Base-by-base conservation (phyloP, 2,797 vertebrate species). In the Sebastes variabilis region DNA sequence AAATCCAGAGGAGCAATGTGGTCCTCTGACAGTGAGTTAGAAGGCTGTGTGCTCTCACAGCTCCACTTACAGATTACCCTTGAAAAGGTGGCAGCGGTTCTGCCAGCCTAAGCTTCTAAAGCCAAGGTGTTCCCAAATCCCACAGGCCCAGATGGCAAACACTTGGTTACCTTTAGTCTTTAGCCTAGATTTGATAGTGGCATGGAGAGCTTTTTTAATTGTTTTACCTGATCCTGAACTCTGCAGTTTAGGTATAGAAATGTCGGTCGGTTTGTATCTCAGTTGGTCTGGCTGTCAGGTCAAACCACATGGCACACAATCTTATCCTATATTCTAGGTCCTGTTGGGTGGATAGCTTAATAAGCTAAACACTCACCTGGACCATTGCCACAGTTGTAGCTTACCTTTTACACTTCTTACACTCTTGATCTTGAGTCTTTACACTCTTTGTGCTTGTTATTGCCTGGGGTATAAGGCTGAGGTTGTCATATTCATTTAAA, bases 101-200 rank as follows among this genome's bases (percentile, higher is more conserved):
- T 83, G 85, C 71, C 79, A 83, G 76, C 78, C 25, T 93, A 92
- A 93, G 91, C 90, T 86, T 56, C 76, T 86, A 59, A 90, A 59
- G 72, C 72, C 80, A 88, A 78, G 55, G 62, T 77, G 74, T 81
- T 87, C 54, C 78, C 79, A 92, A 88, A 91, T 91, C 88, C 88
- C 22, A 72, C 8, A 55, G 65, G 72, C 69, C 81, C 89, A 90
- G 86, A 90, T 93, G 90, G 89, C 80, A 84, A 76, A 73, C 70
- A 64, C 72, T 82, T 62, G 13, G 62, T 67, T 59, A 69, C 81
- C 68, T 82, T 72, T 49, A 52, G 75, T 80, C 79, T 77, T 79
- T 74, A 77, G 75, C 72, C 72, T 59, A 76, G 80, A 79, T 68
- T 77, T 82, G 29, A 65, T 76, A 65, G 54, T 25, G 20, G 22